These are phyloP conservation scores for Cylindroiulus punctatus DNA, from an alignment of 2,888 invertebrate species.

Conservation along the genomic window DNA sequence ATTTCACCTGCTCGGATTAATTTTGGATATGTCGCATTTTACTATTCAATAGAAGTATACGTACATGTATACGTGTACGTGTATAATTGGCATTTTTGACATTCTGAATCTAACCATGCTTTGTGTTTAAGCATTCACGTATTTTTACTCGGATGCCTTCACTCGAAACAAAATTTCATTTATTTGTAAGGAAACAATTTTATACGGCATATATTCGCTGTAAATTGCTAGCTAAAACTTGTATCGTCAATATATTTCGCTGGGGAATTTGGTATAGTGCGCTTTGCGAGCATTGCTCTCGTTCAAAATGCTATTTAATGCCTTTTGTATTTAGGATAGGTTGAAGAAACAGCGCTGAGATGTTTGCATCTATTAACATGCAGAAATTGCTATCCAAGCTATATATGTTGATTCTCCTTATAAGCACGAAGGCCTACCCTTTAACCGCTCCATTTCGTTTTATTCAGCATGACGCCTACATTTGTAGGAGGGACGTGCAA, in stretches of 20 bases:
- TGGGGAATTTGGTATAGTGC: not conserved
- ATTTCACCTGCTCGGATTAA: no score
- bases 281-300: not conserved
- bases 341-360: not conserved
- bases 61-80: no score
- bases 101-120: no score
- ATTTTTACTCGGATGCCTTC: not conserved
- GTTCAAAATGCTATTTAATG: not conserved
- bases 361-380: slow-evolving; percentile 21
- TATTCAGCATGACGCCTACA: not conserved
- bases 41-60: no score
- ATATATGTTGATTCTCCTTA: not conserved
- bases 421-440: not conserved
- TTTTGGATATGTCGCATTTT: no score
- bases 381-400: not conserved
- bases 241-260: not conserved
- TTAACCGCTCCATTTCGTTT: slow-evolving; percentile 1
- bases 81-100: not conserved
- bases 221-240: not conserved
- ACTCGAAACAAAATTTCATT: not conserved
- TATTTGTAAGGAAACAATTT: not conserved
- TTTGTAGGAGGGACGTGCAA: not conserved
- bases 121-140: no score
- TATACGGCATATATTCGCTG: not conserved
- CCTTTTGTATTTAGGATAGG: not conserved